Percentiles rank a stretch among this genome's conserved stretches.
These are phyloP conservation scores for Ammospiza caudacuta DNA, from an alignment of 2,113 vertebrate species.

Conservation along the genomic window DNA sequence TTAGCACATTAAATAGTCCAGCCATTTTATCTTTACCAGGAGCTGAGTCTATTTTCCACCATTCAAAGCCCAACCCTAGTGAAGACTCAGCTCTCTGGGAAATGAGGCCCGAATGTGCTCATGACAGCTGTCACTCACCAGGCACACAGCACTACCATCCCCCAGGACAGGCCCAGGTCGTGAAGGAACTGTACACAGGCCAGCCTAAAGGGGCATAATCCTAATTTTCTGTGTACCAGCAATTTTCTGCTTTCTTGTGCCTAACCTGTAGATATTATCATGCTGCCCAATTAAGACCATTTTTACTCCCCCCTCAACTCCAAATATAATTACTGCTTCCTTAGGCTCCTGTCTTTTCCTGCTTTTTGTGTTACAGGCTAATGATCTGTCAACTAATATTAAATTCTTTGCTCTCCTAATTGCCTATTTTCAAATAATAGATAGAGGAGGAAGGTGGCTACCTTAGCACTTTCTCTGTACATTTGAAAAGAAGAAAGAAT, in stretches of 20 bases:
- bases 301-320: background rate
- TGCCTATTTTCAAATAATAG: constrained; percentile 26
- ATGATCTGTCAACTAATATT: constrained; percentile 40
- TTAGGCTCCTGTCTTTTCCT: background rate
- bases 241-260: constrained; percentile 13
- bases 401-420: constrained; percentile 50
- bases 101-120: background rate
- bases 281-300: background rate
- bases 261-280: background rate
- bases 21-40: background rate
- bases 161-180: background rate
- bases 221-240: background rate
- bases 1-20: background rate
- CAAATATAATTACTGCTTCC: constrained; percentile 13
- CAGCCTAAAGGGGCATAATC: background rate
- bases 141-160: background rate
- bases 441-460: background rate
- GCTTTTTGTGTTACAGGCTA: constrained; percentile 25
- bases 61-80: background rate
- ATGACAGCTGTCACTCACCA: background rate
- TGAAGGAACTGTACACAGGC: background rate
- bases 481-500: constrained; percentile 6
- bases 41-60: background rate
- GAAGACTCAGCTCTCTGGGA: background rate
- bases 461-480: background rate